A percentile compares a stretch with the other conserved stretches of the same genome.
Conservation (phyloP, 2,113 vertebrate species). For the Dicrurus megarhynchus region DNA sequence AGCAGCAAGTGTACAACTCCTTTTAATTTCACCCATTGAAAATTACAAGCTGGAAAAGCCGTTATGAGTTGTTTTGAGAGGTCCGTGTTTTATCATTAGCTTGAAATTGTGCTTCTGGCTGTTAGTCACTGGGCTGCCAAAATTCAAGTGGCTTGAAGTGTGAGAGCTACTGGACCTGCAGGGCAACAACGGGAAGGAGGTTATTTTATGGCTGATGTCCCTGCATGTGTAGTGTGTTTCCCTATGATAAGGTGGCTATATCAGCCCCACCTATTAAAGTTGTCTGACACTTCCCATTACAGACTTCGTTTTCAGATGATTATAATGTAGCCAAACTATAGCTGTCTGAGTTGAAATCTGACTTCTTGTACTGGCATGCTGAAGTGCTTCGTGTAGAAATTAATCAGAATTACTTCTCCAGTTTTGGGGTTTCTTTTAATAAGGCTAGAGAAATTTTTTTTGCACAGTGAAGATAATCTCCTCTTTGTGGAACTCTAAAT, state of each 20-base stretch:
- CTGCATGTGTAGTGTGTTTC: constrained; percentile 17
- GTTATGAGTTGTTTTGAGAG: constrained; percentile 51
- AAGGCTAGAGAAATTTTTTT: background rate
- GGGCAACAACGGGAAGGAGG: constrained; percentile 2
- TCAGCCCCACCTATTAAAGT: constrained; percentile 55
- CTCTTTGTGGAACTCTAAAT: background rate
- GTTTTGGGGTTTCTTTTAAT: background rate
- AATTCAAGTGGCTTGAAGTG: constrained; percentile 42
- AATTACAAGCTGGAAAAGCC: constrained; percentile 34
- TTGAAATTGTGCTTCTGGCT: constrained; percentile 33
- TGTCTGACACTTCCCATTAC: constrained; percentile 16
- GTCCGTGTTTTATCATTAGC: constrained; percentile 29
- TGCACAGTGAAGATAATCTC: background rate
- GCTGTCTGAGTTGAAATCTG: constrained; percentile 31
- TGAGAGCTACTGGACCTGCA: constrained; percentile 28
- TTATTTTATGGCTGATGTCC: constrained; percentile 30
- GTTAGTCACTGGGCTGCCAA: constrained; percentile 48
- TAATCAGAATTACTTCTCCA: background rate
- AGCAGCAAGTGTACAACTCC: background rate
- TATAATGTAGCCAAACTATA: background rate
- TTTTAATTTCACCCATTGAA: background rate
- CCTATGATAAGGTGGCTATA: constrained; percentile 9
- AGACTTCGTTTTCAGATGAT: constrained; percentile 28
- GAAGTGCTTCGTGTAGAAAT: background rate
- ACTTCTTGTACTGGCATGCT: background rate